phyloP scores from a whole-genome alignment of 1,140 invertebrate species.

The Vanessa tameamea region DNA sequence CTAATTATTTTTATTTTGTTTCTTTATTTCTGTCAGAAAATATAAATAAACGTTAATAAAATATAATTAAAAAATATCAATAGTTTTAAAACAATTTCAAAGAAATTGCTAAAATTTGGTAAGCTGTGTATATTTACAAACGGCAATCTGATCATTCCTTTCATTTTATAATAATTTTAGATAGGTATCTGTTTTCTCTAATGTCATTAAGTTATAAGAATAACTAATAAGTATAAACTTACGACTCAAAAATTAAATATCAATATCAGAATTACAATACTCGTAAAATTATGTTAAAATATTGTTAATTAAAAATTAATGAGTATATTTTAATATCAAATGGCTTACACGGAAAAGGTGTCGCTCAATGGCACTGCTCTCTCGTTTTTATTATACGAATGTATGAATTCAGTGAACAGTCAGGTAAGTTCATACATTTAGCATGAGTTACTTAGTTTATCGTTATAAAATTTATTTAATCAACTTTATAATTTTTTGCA shows the following conservation, averaged over 20 bases:
- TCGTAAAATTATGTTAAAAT: neutral
- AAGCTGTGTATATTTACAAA: neutral
- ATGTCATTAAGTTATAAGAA: neutral
- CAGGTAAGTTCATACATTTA: slow-evolving; percentile 75
- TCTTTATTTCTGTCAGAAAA: too few species aligned
- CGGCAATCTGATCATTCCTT: neutral
- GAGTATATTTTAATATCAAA: slow-evolving; percentile 41
- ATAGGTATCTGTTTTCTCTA: neutral
- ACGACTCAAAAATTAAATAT: slow-evolving; percentile 3
- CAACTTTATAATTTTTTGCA: slow-evolving; percentile 64
- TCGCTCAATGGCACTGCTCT: slow-evolving; percentile 82
- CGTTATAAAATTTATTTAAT: neutral
- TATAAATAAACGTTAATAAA: too few species aligned
- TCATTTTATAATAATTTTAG: neutral
- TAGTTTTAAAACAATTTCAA: too few species aligned
- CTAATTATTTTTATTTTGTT: too few species aligned
- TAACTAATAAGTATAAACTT: neutral
- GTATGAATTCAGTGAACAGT: slow-evolving; percentile 80
- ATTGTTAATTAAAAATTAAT: neutral
- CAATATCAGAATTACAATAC: neutral
- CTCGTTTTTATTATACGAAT: slow-evolving; percentile 84
- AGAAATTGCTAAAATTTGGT: too few species aligned
- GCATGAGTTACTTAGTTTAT: neutral
- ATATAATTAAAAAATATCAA: too few species aligned
- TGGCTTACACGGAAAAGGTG: slow-evolving; percentile 77